A percentile compares a stretch with the other conserved stretches of the same genome.
Conservation (phyloP, 2,797 vertebrate species). For the Peromyscus attwateri region DNA sequence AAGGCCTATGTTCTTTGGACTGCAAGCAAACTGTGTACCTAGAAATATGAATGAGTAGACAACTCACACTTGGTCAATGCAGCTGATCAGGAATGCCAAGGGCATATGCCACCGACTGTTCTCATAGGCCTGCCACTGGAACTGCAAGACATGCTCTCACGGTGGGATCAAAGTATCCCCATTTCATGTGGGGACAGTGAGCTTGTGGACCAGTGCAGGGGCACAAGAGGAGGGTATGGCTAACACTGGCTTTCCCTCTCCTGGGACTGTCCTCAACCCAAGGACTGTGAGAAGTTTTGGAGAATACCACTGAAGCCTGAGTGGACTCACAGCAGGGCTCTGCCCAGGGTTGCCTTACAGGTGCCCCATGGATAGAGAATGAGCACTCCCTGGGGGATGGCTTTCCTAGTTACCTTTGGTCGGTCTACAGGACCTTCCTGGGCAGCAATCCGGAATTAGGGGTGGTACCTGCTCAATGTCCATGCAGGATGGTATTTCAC, state of each 20-base stretch:
- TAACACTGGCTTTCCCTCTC: not conserved
- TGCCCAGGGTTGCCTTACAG: not conserved
- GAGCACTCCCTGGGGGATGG: not conserved
- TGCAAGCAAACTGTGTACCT: not conserved
- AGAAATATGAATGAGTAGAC: fast-evolving
- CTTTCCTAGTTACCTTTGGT: not conserved
- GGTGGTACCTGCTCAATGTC: not conserved
- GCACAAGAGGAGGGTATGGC: not conserved
- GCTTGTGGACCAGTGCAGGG: not conserved
- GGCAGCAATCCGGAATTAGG: not conserved
- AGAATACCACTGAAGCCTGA: not conserved
- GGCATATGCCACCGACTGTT: not conserved
- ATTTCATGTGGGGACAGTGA: not conserved
- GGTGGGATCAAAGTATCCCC: not conserved
- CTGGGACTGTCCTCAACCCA: not conserved
- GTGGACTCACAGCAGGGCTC: not conserved
- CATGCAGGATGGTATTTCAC: not conserved
- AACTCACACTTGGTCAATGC: not conserved
- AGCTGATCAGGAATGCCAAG: not conserved
- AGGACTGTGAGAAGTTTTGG: not conserved
- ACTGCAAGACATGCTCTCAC: fast-evolving
- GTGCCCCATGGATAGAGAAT: not conserved
- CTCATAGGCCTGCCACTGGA: fast-evolving
- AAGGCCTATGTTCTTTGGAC: not conserved
- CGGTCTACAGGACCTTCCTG: not conserved